phyloP scores from a whole-genome alignment of 2,797 vertebrate genomes.

The Tragopan temminckii region DNA sequence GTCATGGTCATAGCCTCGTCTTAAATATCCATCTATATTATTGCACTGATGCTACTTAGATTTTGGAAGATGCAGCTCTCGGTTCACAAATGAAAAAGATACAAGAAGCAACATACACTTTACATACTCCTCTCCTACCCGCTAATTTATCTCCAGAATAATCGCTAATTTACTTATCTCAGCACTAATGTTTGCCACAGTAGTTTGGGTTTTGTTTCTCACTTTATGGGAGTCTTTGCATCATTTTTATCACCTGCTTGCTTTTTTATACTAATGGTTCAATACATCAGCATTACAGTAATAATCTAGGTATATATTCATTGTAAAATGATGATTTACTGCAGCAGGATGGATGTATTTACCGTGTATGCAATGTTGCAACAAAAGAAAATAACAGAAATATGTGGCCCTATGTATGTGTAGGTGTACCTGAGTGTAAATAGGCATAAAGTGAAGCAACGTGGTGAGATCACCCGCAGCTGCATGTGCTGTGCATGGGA shows the following conservation, averaged over 20 bases:
- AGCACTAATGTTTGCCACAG: conserved; percentile 70
- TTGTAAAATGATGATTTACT: conserved; percentile 70
- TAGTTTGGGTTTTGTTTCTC: conserved; percentile 75
- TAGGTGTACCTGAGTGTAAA: neutral
- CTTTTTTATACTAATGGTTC: conserved; percentile 75
- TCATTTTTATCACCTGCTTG: conserved; percentile 75
- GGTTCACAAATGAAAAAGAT: conserved; percentile 40
- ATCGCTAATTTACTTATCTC: conserved; percentile 77
- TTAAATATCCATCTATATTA: conserved; percentile 46
- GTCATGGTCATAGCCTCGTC: conserved; percentile 36
- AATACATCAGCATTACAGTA: conserved; percentile 69
- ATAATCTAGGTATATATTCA: conserved; percentile 69
- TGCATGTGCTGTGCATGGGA: rapidly evolving
- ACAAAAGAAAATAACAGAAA: conserved; percentile 44
- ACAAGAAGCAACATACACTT: conserved; percentile 18
- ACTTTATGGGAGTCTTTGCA: conserved; percentile 71
- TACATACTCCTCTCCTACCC: neutral
- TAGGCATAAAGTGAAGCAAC: neutral
- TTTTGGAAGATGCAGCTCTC: conserved; percentile 12
- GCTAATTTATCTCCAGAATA: conserved; percentile 73
- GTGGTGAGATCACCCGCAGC: neutral
- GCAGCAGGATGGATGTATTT: conserved; percentile 58
- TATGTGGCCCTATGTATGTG: neutral
- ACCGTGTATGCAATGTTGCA: conserved; percentile 5
- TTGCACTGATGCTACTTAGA: conserved; percentile 21